Conservation (phyloP, 2,888 invertebrate genomes). For the Amiota minor region DNA sequence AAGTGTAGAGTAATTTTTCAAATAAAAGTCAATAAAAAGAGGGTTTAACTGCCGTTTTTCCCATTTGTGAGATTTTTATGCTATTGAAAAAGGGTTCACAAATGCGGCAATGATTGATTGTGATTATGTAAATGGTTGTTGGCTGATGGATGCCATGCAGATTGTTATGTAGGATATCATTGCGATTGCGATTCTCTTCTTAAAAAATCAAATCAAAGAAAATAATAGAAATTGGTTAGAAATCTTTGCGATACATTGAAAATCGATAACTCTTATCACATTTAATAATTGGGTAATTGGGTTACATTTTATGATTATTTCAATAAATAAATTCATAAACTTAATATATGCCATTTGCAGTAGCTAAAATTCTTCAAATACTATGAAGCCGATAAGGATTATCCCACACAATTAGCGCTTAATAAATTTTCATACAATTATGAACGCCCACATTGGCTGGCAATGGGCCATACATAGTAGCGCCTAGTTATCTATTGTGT, state of each 20-base stretch:
- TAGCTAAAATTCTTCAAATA: too few species aligned
- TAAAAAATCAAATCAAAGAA: too few species aligned
- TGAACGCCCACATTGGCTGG: conserved; percentile 38
- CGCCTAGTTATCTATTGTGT: not conserved
- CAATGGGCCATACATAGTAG: too few species aligned
- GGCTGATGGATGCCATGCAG: conserved; percentile 22
- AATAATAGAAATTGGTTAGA: conserved; percentile 6
- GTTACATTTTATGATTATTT: too few species aligned
- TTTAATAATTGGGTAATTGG: too few species aligned
- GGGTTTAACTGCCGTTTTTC: conserved; percentile 28
- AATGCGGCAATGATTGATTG: conserved; percentile 64
- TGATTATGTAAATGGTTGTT: conserved; percentile 63
- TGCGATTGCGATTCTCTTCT: not conserved
- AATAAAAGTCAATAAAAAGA: conserved; percentile 41
- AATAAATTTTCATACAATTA: conserved; percentile 59
- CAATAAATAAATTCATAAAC: too few species aligned
- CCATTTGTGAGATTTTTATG: not conserved
- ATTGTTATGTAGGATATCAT: too few species aligned
- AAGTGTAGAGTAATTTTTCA: conserved; percentile 68
- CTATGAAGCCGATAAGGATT: not conserved
- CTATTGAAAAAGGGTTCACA: conserved; percentile 13
- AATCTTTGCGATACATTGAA: not conserved
- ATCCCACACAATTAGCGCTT: conserved; percentile 54
- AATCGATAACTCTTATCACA: too few species aligned
- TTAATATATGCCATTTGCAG: too few species aligned